A percentile compares a stretch with the other conserved stretches of the same genome.
phyloP scores from a whole-genome alignment of 2,888 invertebrate genomes.

The Drosophila peninsularis region DNA sequence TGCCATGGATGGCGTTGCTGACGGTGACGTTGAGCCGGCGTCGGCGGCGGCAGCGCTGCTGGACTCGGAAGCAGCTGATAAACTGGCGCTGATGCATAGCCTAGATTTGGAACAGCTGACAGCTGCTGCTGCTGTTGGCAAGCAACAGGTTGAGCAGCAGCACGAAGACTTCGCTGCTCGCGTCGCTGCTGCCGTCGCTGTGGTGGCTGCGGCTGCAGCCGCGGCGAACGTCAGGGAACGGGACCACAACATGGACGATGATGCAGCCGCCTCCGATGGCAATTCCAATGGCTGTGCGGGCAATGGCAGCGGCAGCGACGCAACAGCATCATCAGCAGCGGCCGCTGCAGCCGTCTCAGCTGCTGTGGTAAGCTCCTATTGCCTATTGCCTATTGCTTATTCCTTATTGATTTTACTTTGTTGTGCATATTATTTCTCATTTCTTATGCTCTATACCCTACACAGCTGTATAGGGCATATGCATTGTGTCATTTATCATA shows the following conservation, averaged over 20 bases:
- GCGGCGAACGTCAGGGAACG: constrained; percentile 66
- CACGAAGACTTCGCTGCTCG: constrained; percentile 65
- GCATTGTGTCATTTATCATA: not conserved
- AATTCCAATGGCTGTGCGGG: constrained; percentile 55
- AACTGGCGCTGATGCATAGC: constrained; percentile 69
- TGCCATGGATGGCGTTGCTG: constrained; percentile 41
- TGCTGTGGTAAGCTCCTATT: constrained; percentile 76
- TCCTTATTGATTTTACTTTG: constrained; percentile 42
- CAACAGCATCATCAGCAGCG: constrained; percentile 28
- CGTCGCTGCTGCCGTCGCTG: constrained; percentile 70
- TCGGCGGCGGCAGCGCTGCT: constrained; percentile 21
- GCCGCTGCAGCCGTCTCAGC: constrained; percentile 61
- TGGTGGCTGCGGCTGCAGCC: constrained; percentile 62
- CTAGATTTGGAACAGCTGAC: constrained; percentile 73
- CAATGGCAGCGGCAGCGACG: constrained; percentile 34
- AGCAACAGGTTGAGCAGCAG: constrained; percentile 44
- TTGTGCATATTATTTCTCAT: constrained; percentile 44
- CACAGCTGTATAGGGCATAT: not conserved
- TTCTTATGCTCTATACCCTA: constrained; percentile 29
- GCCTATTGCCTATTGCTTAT: constrained; percentile 48
- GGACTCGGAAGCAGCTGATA: constrained; percentile 64
- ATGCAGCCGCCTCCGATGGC: constrained; percentile 46
- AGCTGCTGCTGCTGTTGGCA: constrained; percentile 42
- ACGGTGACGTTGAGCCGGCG: constrained; percentile 29
- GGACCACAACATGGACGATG: constrained; percentile 49